Base-by-base conservation (phyloP, 23 tunicate genomes). In the Trididemnum clinides region DNA sequence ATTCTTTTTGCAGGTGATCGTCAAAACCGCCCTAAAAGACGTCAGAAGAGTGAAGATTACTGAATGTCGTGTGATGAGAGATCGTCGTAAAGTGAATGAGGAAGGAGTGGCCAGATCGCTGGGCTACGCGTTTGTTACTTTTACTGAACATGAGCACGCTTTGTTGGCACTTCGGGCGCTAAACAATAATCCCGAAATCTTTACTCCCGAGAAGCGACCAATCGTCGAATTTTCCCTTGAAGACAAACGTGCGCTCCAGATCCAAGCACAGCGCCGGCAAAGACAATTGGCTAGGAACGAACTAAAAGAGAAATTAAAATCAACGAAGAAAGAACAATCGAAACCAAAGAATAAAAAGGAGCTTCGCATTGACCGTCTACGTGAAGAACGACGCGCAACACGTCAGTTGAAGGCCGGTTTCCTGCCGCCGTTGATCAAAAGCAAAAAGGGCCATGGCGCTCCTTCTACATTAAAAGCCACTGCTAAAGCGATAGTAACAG, bases 181-280 rank as follows among this genome's bases (percentile, higher is more conserved):
- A 25, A 97, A 97, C 84, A 97, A 97, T 85, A 93, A 97, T 73
- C 99, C 99, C 6, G 85, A 89, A 1, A 82, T 90, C 32, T 92
- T 97, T 77, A 64, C 85, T 34, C 82, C 87, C 50, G 54, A 59
- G 72, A 97, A 97, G 78, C 86, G 99, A 75, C 97, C 97, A 18
- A 97, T 97, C 33, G 97, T 97, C 36, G 99, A 97, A 62, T 97
- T 97, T 86, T 93, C 97, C 0, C 91, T 97, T 29, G 99, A 97
- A 64, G 90, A 94, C 82, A 84, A 77, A 66, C 88, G 80, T 33
- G 98, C 92, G 5, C 79, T 94, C 10, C 90, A 86, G 39, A 33
- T 51, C 31, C 65, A 94, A 66, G 72, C 63, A 85, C 88, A 85
- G 76, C 35, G 94, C 30, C 58, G 80, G 28, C 64, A 77, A 30